A percentile compares a stretch with the other conserved stretches of the same genome.
These are phyloP conservation scores for Echiichthys vipera DNA, from an alignment of 2,797 vertebrate species.

Conservation along the genomic window DNA sequence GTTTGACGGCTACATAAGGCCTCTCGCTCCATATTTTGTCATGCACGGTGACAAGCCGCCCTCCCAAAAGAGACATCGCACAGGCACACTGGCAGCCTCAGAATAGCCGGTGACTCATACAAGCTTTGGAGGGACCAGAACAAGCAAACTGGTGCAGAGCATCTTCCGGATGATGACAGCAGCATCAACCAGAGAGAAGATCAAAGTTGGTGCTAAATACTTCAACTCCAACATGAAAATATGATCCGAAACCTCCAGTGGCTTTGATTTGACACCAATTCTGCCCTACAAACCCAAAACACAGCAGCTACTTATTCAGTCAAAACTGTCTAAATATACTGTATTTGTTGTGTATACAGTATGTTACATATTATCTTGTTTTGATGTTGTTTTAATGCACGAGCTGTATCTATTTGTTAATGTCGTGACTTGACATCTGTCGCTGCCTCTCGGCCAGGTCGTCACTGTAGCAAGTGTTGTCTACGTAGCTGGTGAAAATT, in stretches of 20 bases:
- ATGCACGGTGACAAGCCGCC: slow-evolving; percentile 5
- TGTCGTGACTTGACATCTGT: too few species aligned
- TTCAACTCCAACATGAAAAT: slow-evolving; percentile 6
- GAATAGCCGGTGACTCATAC: slow-evolving; percentile 54
- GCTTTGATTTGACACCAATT: slow-evolving; percentile 8
- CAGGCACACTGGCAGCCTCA: slow-evolving; percentile 32
- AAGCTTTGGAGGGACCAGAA: slow-evolving; percentile 18
- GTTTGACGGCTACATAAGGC: slow-evolving; percentile 1
- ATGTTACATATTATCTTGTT: too few species aligned
- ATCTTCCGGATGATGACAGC: slow-evolving; percentile 9
- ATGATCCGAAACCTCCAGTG: neutral
- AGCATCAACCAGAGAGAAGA: slow-evolving; percentile 13
- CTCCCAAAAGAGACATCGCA: slow-evolving; percentile 4
- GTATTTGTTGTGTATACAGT: too few species aligned
- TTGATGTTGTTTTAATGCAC: too few species aligned
- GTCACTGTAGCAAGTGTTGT: too few species aligned
- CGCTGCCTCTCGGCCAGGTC: too few species aligned
- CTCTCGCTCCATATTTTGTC: slow-evolving; percentile 1
- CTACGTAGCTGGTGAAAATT: too few species aligned
- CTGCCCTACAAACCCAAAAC: neutral
- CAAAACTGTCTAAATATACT: too few species aligned
- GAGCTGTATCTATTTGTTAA: too few species aligned
- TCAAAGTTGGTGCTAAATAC: neutral
- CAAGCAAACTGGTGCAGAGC: slow-evolving; percentile 14
- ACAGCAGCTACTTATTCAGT: neutral